A percentile compares a stretch with the other conserved stretches of the same genome.
Evolutionary conservation across 1,140 invertebrate genomes (phyloP).

Genomic region (Dreissena polymorpha): DNA sequence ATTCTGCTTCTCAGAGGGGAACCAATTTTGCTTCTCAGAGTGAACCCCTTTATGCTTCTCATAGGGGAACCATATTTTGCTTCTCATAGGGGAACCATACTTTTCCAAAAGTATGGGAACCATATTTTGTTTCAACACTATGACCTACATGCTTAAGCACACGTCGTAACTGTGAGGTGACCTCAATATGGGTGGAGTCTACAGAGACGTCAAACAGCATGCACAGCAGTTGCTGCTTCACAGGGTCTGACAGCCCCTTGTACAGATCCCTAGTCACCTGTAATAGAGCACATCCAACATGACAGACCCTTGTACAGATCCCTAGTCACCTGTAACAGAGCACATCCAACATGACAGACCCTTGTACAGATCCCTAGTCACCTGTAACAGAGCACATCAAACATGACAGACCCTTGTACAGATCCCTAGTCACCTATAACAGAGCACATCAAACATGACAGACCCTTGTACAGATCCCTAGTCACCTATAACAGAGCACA

Average conservation of each 20-base stretch:
- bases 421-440: slow-evolving; percentile 74
- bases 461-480: slow-evolving; percentile 73
- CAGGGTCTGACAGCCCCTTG: slow-evolving; percentile 63
- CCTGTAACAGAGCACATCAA: too few relatives aligned
- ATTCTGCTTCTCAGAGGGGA: too few relatives aligned
- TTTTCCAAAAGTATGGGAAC: too few relatives aligned
- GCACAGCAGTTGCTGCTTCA: slow-evolving; percentile 75
- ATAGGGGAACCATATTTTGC: too few relatives aligned
- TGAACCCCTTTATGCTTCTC: too few relatives aligned
- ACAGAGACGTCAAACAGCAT: slow-evolving; percentile 77
- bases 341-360: too few relatives aligned
- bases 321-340: slow-evolving; percentile 73
- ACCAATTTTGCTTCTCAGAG: too few relatives aligned
- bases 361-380: slow-evolving; percentile 75
- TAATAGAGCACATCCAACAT: too few relatives aligned
- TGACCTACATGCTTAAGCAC: slow-evolving; percentile 86
- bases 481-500: too few relatives aligned
- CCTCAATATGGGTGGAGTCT: slow-evolving; percentile 49
- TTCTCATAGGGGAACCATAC: too few relatives aligned
- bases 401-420: slow-evolving; percentile 72
- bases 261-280: slow-evolving; percentile 77
- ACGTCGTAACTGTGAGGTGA: slow-evolving; percentile 81
- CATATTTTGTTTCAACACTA: too few relatives aligned
- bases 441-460: too few relatives aligned
- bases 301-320: slow-evolving; percentile 75